phyloP scores from a whole-genome alignment of 2,797 vertebrate species.

The Eulemur rubriventer region DNA sequence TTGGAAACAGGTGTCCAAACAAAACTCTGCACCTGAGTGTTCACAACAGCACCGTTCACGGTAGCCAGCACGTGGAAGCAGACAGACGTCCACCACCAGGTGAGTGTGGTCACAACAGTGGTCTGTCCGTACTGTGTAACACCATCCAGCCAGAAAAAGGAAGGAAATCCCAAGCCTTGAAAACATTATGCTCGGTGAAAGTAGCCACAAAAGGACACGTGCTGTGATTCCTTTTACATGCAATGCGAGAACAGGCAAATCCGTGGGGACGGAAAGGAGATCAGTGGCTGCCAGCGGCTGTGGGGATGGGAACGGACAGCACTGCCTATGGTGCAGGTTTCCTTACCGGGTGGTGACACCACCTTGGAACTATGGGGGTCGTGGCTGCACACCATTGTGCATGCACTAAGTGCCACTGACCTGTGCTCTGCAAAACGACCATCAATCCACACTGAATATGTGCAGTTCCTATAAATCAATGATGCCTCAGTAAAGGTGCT shows the following conservation, averaged over 20 bases:
- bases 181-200: accelerated
- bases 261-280: accelerated
- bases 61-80: accelerated
- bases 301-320: accelerated
- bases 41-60: background rate
- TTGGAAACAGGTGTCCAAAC: background rate
- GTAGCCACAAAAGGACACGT: background rate
- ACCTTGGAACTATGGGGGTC: accelerated
- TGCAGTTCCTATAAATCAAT: background rate
- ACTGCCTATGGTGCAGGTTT: accelerated
- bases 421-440: too few relatives aligned
- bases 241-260: background rate
- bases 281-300: accelerated
- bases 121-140: accelerated
- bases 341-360: accelerated
- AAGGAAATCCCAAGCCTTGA: accelerated
- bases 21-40: accelerated
- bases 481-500: background rate
- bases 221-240: accelerated
- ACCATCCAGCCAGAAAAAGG: accelerated
- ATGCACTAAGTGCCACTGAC: background rate
- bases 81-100: accelerated
- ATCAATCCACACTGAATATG: accelerated
- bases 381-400: accelerated
- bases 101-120: accelerated